phyloP scores from a whole-genome alignment of 2,113 vertebrate species.

The Copsychus sechellarum region DNA sequence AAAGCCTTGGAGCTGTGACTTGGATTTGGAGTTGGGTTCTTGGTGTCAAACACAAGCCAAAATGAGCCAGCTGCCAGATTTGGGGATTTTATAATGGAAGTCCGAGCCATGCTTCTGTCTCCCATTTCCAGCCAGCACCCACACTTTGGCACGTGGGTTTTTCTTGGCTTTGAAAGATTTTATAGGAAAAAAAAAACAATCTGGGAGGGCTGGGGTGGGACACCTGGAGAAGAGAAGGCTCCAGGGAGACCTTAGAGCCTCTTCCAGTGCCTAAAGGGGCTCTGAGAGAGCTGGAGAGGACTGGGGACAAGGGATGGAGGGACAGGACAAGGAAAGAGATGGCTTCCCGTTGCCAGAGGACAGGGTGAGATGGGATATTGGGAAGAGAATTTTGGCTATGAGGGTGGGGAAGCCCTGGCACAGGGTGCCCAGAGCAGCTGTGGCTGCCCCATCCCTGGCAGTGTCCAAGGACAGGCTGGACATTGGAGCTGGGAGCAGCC shows the following conservation, averaged over 20 bases:
- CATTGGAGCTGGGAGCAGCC: rapidly evolving
- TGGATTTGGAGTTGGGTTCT: neutral
- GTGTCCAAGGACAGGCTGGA: rapidly evolving
- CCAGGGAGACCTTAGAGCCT: neutral
- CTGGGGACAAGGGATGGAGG: rapidly evolving
- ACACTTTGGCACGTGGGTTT: rapidly evolving
- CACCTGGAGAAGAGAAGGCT: neutral
- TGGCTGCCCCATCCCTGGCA: neutral
- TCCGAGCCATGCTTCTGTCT: neutral
- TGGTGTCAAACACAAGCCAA: neutral
- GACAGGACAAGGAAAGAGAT: neutral
- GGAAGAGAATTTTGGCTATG: rapidly evolving
- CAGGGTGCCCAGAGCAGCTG: neutral
- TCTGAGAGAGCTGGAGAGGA: neutral
- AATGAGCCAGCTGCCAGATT: neutral
- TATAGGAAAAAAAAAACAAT: rapidly evolving
- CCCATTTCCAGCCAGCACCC: neutral
- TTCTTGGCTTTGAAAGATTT: neutral
- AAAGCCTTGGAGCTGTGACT: neutral
- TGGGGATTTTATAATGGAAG: neutral
- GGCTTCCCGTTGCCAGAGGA: neutral
- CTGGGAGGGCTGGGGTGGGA: neutral
- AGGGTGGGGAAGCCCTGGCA: rapidly evolving
- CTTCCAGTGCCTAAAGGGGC: neutral
- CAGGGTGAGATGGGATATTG: rapidly evolving